phyloP scores from a whole-genome alignment of 2,888 invertebrate species.

The Campoletis raptor region DNA sequence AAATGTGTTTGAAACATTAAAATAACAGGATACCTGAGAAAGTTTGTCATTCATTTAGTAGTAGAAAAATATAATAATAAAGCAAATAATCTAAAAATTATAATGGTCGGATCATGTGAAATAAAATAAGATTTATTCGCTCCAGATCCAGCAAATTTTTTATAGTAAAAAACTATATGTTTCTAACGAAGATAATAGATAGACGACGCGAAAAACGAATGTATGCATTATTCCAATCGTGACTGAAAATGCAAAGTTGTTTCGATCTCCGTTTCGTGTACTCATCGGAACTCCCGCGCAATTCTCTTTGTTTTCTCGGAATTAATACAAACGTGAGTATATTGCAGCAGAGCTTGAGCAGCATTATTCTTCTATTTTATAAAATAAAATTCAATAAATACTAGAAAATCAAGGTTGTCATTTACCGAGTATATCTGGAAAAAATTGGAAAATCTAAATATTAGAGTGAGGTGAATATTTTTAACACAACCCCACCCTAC shows the following conservation, averaged over 20 bases:
- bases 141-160: neutral
- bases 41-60: neutral
- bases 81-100: neutral
- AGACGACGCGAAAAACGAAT: slow-evolving; percentile 9
- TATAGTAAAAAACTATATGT: neutral
- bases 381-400: neutral
- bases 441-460: neutral
- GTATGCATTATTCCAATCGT: slow-evolving; percentile 8
- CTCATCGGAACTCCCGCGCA: slow-evolving; percentile 20
- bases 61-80: neutral
- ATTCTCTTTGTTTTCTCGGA: slow-evolving; percentile 31
- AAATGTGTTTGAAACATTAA: neutral
- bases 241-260: slow-evolving; percentile 5
- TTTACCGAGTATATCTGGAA: neutral
- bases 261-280: neutral
- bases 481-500: neutral
- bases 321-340: slow-evolving; percentile 7
- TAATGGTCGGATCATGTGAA: neutral
- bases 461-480: neutral
- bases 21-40: neutral
- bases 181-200: neutral
- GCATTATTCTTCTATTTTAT: neutral
- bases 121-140: neutral
- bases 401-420: neutral
- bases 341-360: neutral